phyloP scores from a whole-genome alignment of 2,113 vertebrate genomes.

The Oreochromis aureus region DNA sequence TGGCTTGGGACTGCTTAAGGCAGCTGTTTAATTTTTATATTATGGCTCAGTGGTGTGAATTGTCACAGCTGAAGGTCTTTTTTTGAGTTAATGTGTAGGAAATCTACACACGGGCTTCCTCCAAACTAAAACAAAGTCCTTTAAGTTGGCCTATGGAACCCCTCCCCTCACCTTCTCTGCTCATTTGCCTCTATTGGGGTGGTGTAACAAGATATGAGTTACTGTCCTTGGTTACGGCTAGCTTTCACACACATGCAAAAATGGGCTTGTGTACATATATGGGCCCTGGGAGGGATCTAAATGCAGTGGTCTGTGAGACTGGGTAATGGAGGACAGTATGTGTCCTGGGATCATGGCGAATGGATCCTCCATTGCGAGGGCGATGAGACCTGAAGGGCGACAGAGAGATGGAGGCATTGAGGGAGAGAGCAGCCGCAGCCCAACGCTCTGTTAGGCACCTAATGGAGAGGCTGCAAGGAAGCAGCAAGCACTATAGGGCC shows the following conservation, averaged over 20 bases:
- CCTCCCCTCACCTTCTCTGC: not conserved
- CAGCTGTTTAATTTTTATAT: slow-evolving; percentile 77
- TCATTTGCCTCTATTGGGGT: not conserved
- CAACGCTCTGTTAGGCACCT: slow-evolving; percentile 72
- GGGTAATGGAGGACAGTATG: slow-evolving; percentile 69
- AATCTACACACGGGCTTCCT: slow-evolving; percentile 77
- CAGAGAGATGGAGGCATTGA: slow-evolving; percentile 63
- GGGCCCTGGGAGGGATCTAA: slow-evolving; percentile 23
- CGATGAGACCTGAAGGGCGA: slow-evolving; percentile 71
- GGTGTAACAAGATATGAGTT: slow-evolving; percentile 19
- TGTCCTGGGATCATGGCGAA: slow-evolving; percentile 65
- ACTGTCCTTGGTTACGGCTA: slow-evolving; percentile 22
- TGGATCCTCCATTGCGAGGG: slow-evolving; percentile 68
- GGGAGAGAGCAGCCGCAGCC: slow-evolving; percentile 61
- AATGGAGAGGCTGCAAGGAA: slow-evolving; percentile 68
- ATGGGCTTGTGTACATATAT: not conserved
- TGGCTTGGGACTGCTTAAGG: slow-evolving; percentile 78
- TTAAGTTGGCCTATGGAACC: slow-evolving; percentile 65
- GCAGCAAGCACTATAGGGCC: slow-evolving; percentile 60
- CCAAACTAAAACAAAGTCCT: slow-evolving; percentile 77
- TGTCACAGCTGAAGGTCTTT: slow-evolving; percentile 74
- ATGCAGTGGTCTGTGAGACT: slow-evolving; percentile 57
- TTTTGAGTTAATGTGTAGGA: slow-evolving; percentile 75
- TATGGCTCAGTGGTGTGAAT: slow-evolving; percentile 72
- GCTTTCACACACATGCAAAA: slow-evolving; percentile 26